phyloP scores from a whole-genome alignment of 2,113 vertebrate species.

The Hypanus sabinus region DNA sequence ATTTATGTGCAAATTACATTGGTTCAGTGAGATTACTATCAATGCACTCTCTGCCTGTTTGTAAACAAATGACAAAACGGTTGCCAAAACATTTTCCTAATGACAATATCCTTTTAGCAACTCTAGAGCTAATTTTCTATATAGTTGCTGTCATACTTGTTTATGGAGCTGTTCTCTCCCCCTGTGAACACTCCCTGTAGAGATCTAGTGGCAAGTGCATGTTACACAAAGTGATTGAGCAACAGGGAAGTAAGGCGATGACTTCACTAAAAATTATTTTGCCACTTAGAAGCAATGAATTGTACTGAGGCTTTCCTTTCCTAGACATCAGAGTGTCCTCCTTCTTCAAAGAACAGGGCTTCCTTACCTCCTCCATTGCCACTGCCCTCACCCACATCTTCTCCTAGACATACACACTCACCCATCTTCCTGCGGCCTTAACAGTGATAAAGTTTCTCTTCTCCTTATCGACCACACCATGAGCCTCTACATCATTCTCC shows the following conservation, averaged over 20 bases:
- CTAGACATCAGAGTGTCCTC: too few relatives aligned
- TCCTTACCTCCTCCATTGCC: too few relatives aligned
- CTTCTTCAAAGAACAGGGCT: too few relatives aligned
- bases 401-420: too few relatives aligned
- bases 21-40: background rate
- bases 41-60: background rate
- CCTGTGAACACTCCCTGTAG: background rate
- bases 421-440: too few relatives aligned
- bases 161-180: background rate
- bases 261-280: background rate
- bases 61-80: background rate
- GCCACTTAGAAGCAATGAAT: too few relatives aligned
- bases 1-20: background rate
- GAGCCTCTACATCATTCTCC: too few relatives aligned
- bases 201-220: background rate
- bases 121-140: conserved; percentile 3
- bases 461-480: too few relatives aligned
- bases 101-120: background rate
- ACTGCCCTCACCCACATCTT: too few relatives aligned
- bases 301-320: too few relatives aligned
- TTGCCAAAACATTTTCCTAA: background rate
- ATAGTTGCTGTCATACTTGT: background rate
- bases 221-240: background rate
- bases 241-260: background rate
- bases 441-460: too few relatives aligned